These are phyloP conservation scores for Steromphala cineraria DNA, from an alignment of 2,888 invertebrate species.

Conservation along the genomic window DNA sequence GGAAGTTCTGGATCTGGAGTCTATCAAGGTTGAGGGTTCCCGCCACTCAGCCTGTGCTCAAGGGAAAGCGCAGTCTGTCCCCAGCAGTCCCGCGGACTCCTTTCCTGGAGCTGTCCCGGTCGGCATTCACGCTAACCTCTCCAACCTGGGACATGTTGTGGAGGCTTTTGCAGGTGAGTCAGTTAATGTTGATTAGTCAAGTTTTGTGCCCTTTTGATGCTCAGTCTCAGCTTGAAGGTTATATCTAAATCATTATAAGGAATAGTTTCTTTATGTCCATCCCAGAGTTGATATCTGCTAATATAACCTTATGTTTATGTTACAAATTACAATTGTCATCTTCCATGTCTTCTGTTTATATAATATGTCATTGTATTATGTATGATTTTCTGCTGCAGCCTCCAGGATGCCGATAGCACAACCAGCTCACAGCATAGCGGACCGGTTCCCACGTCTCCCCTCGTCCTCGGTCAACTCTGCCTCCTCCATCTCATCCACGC, in stretches of 20 bases:
- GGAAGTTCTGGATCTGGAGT: background rate
- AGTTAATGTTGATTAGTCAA: too few species aligned
- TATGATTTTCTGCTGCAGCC: background rate
- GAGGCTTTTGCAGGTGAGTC: slow-evolving; percentile 7
- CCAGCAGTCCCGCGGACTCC: background rate
- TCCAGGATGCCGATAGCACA: background rate
- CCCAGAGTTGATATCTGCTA: too few species aligned
- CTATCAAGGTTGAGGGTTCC: background rate
- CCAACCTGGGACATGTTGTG: background rate
- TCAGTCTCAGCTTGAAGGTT: too few species aligned
- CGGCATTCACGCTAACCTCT: slow-evolving; percentile 1
- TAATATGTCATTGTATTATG: background rate
- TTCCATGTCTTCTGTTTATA: too few species aligned
- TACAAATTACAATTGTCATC: too few species aligned
- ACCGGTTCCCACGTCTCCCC: background rate
- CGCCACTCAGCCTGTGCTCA: background rate
- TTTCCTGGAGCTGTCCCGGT: background rate
- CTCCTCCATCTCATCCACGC: background rate
- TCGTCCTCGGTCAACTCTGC: background rate
- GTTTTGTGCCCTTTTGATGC: too few species aligned
- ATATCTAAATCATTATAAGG: too few species aligned
- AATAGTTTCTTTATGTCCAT: too few species aligned
- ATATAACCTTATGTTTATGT: too few species aligned
- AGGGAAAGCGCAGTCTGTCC: background rate
- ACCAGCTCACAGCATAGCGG: background rate